These are phyloP conservation scores for Gavialis gangeticus DNA, from an alignment of 2,113 vertebrate genomes.

Conservation along the genomic window DNA sequence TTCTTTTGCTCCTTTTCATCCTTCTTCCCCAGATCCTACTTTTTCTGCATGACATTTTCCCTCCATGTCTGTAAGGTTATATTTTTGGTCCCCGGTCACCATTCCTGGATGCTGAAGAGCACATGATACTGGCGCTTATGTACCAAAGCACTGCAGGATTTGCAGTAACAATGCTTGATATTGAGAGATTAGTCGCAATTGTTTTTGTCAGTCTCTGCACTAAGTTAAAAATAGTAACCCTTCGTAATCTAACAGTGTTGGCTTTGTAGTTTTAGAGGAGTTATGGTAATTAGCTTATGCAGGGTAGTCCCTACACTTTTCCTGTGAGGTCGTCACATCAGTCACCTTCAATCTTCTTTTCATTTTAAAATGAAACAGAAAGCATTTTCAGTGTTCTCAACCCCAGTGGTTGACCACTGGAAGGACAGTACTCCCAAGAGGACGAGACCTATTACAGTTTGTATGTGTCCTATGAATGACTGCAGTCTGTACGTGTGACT, in stretches of 20 bases:
- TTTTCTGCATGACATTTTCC: no score
- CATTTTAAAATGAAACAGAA: not conserved
- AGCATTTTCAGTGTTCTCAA: not conserved
- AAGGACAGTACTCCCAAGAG: not conserved
- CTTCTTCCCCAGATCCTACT: not conserved
- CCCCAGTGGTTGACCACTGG: not conserved
- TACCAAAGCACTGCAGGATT: not conserved
- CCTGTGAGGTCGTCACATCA: not conserved
- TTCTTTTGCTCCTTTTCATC: not conserved
- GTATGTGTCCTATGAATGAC: not conserved
- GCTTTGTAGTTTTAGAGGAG: not conserved
- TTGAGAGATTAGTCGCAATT: no score
- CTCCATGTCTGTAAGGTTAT: no score
- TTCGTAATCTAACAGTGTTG: no score
- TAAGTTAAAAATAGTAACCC: no score
- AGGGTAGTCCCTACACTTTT: not conserved
- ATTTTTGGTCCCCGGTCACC: not conserved
- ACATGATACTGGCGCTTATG: fast-evolving
- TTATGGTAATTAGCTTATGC: not conserved
- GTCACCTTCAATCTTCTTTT: not conserved
- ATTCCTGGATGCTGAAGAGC: not conserved
- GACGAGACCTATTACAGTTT: not conserved
- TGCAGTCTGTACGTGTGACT: not conserved
- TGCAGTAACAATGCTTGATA: no score
- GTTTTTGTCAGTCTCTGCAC: no score